These are phyloP conservation scores for Nettapus auritus DNA, from an alignment of 2,113 vertebrate species.

Conservation along the genomic window DNA sequence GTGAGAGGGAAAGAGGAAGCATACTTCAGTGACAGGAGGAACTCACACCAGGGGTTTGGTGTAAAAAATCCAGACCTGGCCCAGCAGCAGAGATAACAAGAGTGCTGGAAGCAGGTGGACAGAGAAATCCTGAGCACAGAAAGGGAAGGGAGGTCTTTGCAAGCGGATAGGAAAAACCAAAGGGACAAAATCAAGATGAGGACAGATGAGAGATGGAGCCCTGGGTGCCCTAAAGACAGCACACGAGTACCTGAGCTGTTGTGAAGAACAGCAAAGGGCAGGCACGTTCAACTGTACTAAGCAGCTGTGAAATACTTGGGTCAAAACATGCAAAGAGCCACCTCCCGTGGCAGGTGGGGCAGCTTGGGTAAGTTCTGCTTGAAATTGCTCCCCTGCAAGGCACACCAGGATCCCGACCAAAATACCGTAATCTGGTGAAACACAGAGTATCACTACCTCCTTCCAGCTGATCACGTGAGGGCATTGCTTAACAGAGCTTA, in stretches of 20 bases:
- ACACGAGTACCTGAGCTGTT: neutral
- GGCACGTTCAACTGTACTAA: neutral
- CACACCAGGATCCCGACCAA: conserved; percentile 59
- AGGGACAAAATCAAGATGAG: neutral
- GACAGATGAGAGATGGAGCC: neutral
- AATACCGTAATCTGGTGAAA: conserved; percentile 59
- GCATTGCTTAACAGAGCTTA: conserved; percentile 49
- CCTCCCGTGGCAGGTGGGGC: neutral
- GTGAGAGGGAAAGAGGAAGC: neutral
- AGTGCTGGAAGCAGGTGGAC: neutral
- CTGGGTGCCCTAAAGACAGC: neutral
- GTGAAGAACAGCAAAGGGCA: neutral
- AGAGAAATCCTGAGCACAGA: neutral
- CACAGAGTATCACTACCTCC: conserved; percentile 57
- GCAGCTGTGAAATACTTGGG: neutral
- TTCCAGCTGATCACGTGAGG: conserved; percentile 59
- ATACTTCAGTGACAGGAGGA: neutral
- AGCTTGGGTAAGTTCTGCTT: neutral
- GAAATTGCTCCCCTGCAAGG: conserved; percentile 11
- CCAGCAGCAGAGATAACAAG: neutral
- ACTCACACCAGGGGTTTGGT: neutral
- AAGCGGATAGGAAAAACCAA: neutral
- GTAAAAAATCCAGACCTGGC: neutral
- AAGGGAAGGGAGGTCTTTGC: neutral
- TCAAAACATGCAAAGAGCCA: neutral